Evolutionary conservation across 1,140 invertebrate species (phyloP).

Genomic region (Camponotus floridanus): DNA sequence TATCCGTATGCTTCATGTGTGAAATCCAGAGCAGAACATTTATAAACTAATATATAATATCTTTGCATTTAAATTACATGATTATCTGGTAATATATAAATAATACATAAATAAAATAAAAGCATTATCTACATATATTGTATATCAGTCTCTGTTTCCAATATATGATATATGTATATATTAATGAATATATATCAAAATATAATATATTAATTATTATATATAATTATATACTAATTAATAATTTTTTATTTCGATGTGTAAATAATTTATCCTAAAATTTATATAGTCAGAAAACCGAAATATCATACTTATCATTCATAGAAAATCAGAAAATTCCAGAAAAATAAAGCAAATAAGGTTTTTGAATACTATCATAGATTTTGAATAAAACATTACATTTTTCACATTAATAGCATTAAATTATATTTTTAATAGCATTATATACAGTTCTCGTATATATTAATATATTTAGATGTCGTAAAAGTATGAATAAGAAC

Average conservation of each 20-base stretch:
- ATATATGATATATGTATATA: not conserved
- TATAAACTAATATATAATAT: not conserved
- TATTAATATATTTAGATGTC: no score
- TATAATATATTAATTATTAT: no score
- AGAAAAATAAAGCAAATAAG: not conserved
- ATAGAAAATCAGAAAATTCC: not conserved
- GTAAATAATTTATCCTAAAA: not conserved
- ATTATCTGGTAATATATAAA: slow-evolving; percentile 5
- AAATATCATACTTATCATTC: not conserved
- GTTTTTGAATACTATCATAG: not conserved
- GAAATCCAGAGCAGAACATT: slow-evolving; percentile 16
- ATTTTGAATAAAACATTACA: not conserved
- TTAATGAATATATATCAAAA: no score
- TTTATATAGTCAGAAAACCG: not conserved
- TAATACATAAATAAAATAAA: slow-evolving; percentile 8
- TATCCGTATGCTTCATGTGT: slow-evolving; percentile 4
- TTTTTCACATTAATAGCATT: not conserved
- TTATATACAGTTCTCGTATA: not conserved
- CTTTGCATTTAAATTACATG: not conserved
- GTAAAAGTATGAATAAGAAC: not conserved
- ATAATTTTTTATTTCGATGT: not conserved
- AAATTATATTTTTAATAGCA: slow-evolving; percentile 2
- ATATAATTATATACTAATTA: not conserved
- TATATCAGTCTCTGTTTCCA: not conserved
- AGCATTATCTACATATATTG: not conserved